A percentile compares a stretch with the other conserved stretches of the same genome.
phyloP scores from a whole-genome alignment of 64 coral and sea anemone genomes.

The Montipora foliosa region DNA sequence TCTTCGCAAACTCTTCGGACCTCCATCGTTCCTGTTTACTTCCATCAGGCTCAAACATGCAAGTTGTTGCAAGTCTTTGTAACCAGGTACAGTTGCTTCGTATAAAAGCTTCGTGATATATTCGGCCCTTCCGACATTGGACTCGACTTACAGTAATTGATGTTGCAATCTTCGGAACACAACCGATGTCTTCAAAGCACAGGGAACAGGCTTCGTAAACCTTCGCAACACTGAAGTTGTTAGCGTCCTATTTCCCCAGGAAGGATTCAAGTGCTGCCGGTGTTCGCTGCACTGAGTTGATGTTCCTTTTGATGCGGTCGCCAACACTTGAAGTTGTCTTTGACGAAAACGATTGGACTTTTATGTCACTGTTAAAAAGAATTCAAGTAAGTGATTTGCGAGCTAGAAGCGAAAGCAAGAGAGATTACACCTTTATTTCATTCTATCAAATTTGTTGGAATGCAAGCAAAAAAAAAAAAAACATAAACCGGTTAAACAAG shows the following conservation, averaged over 20 bases:
- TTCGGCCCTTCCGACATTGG: neutral
- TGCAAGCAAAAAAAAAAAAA: too few relatives aligned
- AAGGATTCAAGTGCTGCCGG: slow-evolving; percentile 82
- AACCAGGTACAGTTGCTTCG: neutral
- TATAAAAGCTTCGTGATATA: neutral
- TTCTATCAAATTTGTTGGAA: too few relatives aligned
- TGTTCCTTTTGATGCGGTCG: slow-evolving; percentile 87
- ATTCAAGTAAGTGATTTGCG: too few relatives aligned
- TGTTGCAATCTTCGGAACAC: neutral
- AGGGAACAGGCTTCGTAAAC: neutral
- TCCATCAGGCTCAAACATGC: neutral
- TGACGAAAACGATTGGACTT: slow-evolving; percentile 83
- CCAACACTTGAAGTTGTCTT: slow-evolving; percentile 78
- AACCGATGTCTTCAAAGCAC: too few relatives aligned
- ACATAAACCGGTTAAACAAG: too few relatives aligned
- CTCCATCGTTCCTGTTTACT: neutral
- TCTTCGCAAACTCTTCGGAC: neutral
- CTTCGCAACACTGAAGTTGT: neutral
- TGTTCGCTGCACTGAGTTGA: slow-evolving; percentile 94
- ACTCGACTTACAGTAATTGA: neutral
- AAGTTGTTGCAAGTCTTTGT: neutral
- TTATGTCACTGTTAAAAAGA: slow-evolving; percentile 65
- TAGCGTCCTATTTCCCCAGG: slow-evolving; percentile 17
- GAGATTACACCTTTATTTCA: too few relatives aligned
- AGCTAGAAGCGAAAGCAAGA: too few relatives aligned